Base-by-base conservation (phyloP, 2,797 vertebrate genomes). In the Spinibarbus caldwelli region DNA sequence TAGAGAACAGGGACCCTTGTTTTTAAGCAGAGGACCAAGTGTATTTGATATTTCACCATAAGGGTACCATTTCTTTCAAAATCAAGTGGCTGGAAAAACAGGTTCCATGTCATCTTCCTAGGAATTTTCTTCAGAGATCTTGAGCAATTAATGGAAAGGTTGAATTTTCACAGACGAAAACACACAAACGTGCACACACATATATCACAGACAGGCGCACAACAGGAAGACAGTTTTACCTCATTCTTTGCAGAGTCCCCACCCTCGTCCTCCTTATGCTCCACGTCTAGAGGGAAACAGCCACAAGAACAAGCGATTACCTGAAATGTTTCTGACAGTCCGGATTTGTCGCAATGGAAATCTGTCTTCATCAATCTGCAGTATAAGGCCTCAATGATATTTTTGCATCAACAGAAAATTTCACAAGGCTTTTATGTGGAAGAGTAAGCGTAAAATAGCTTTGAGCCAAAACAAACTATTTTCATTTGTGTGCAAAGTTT, bases 41-140 rank as follows among this genome's bases (percentile, higher is more conserved):
- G 95, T 95, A 95, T 96, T 96, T 96, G 95, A 96, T 93, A 94
- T 91, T 92, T 95, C 90, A 90, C 91, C 91, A 93, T 91, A 84
- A 92, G 93, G 84, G 95, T 95, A 96, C 95, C 95, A 95, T 95
- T 95, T 95, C 91, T 94, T 94, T 94, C 93, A 88, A 59, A 84
- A 81, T 64, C 67, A 83, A 68, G 49, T 70, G 52, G 77, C 59
- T 85, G 68, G 49, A 71, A 62, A 84, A 80, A 81, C 59, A 41
- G 54, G 78, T 57, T 86, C 49, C 41, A 66, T 2, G 49, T 29
- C 29, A 49, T 43, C 49, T 47, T 79, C 26, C 23, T 10, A 47
- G 62, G 12, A n/a, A 29, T 14, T 67, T 54, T 41, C 71, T 52
- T 59, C 2, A 4, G 19, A 71, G 52, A 59, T 72, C 41, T 72